A percentile compares a stretch with the other conserved stretches of the same genome.
Conservation (phyloP, 2,888 invertebrate species). For the Drosophila histrio region DNA sequence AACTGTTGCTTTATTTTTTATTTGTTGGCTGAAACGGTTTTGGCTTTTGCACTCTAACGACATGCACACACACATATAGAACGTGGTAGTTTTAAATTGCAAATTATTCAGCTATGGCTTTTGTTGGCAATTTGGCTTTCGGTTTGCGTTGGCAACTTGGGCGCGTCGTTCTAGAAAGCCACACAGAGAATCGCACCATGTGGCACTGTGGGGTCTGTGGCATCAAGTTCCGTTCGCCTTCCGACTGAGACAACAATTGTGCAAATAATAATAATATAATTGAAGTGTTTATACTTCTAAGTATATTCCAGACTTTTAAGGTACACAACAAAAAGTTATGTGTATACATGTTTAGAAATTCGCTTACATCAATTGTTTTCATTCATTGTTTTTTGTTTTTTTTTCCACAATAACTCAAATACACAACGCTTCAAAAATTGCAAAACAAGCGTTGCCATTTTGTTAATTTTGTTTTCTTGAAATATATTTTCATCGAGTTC, state of each 20-base stretch:
- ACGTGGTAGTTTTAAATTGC: conserved; percentile 59
- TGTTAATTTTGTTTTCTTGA: neutral
- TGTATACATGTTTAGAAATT: neutral
- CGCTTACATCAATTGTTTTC: neutral
- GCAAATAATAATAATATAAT: conserved; percentile 17
- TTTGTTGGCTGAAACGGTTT: conserved; percentile 32
- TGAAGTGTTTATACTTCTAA: conserved; percentile 3
- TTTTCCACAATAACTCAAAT: neutral
- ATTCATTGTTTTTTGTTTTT: neutral
- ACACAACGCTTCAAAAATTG: neutral
- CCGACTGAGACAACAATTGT: conserved; percentile 11
- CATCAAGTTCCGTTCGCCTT: neutral
- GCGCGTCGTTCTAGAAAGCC: conserved; percentile 27
- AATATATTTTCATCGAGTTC: neutral
- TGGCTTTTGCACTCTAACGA: conserved; percentile 31
- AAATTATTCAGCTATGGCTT: conserved; percentile 55
- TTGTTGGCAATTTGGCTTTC: conserved; percentile 28
- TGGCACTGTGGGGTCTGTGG: conserved; percentile 22
- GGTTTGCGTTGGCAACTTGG: conserved; percentile 35
- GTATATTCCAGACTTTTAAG: neutral
- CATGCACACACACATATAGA: conserved; percentile 14
- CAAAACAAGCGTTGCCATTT: no score
- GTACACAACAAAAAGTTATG: neutral
- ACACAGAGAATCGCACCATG: conserved; percentile 8
- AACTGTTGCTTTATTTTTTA: conserved; percentile 39